phyloP scores from a whole-genome alignment of 2,797 vertebrate species.

The Propithecus perrieri region DNA sequence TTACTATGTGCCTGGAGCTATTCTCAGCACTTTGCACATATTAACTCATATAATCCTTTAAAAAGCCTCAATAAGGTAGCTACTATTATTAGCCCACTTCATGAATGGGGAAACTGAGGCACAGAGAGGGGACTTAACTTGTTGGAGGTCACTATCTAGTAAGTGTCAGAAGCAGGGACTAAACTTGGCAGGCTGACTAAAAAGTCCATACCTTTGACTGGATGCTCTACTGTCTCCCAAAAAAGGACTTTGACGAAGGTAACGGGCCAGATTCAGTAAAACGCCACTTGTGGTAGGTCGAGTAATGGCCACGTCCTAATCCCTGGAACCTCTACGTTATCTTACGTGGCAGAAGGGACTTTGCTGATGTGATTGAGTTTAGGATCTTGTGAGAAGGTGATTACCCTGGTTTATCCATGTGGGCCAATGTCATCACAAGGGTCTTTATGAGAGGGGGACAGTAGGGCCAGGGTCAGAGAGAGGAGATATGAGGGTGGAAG shows the following conservation, averaged over 20 bases:
- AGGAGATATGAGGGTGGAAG: rapidly evolving
- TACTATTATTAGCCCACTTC: neutral
- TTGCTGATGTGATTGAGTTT: too few relatives aligned
- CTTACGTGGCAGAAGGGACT: neutral
- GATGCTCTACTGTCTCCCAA: neutral
- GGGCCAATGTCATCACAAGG: neutral
- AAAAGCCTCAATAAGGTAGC: neutral
- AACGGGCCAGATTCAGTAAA: neutral
- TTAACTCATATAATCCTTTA: neutral
- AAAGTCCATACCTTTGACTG: neutral
- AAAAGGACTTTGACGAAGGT: neutral
- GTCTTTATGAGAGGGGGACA: neutral
- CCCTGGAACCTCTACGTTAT: neutral
- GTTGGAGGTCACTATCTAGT: neutral
- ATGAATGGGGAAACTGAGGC: neutral
- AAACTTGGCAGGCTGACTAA: neutral
- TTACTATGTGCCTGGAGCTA: neutral
- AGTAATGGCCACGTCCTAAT: neutral
- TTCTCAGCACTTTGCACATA: neutral
- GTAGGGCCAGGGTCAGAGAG: neutral
- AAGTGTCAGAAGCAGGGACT: neutral
- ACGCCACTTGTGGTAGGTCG: rapidly evolving
- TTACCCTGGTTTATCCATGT: neutral
- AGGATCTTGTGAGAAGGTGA: neutral
- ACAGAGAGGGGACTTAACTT: neutral